Evolutionary conservation across 1,140 invertebrate species (phyloP).

Genomic region (Heliothis subflexa): DNA sequence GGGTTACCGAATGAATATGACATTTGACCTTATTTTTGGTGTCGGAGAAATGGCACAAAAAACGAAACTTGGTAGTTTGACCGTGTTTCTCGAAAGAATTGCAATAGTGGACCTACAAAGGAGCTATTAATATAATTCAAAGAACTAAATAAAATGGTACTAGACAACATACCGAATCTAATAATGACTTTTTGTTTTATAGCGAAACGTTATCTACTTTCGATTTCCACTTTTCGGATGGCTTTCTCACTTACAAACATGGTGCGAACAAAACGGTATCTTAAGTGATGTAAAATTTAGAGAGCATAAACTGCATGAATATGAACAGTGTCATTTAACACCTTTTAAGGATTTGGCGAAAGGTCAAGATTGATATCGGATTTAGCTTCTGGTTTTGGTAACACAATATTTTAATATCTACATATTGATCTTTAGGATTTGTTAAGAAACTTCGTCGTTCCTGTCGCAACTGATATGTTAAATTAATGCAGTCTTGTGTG

Average conservation of each 20-base stretch:
- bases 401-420: conserved; percentile 24
- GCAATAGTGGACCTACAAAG: not conserved
- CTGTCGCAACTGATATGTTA: conserved; percentile 16
- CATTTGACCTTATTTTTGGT: conserved; percentile 28
- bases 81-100: not conserved
- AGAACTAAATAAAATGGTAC: not conserved
- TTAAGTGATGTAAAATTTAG: conserved; percentile 31
- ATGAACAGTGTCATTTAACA: conserved; percentile 15
- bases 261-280: conserved; percentile 26
- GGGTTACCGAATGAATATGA: conserved; percentile 33
- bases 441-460: conserved; percentile 9
- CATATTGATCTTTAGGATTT: conserved; percentile 31
- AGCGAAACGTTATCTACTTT: conserved; percentile 29
- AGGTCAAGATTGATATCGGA: conserved; percentile 23
- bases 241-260: conserved; percentile 40
- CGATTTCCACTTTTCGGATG: conserved; percentile 34
- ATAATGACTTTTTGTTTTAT: conserved; percentile 8
- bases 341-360: conserved; percentile 6
- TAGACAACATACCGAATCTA: not conserved
- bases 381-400: conserved; percentile 11
- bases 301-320: conserved; percentile 34
- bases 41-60: conserved; percentile 19
- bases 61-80: not conserved
- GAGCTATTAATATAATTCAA: not conserved
- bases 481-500: not conserved